phyloP scores from a whole-genome alignment of 2,888 invertebrate genomes.

The Venustoraphidia nigricollis region DNA sequence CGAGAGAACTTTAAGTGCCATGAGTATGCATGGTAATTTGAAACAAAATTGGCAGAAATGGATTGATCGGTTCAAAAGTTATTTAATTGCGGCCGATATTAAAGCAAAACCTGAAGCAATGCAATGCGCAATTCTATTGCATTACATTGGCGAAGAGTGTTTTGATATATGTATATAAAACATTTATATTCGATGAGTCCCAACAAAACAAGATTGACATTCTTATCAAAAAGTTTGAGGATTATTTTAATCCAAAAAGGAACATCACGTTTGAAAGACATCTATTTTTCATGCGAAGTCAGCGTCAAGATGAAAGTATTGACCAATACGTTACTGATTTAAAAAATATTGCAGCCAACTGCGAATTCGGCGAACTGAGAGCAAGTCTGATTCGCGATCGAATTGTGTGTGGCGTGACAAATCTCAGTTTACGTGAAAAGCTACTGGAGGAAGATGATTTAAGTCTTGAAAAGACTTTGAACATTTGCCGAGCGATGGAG shows the following conservation, averaged over 20 bases:
- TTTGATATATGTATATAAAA: slow-evolving; percentile 10
- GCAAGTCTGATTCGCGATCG: slow-evolving; percentile 7
- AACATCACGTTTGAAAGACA: slow-evolving; percentile 8
- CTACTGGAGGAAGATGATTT: slow-evolving; percentile 8
- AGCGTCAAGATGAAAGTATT: slow-evolving; percentile 4
- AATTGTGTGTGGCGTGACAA: slow-evolving; percentile 8
- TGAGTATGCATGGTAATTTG: slow-evolving; percentile 1
- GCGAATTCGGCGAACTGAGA: slow-evolving; percentile 7
- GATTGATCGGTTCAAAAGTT: slow-evolving; percentile 10
- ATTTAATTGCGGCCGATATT: slow-evolving; percentile 8
- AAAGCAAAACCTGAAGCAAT: slow-evolving; percentile 8
- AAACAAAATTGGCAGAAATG: slow-evolving; percentile 10
- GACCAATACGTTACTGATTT: slow-evolving; percentile 10
- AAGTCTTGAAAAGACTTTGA: slow-evolving; percentile 10
- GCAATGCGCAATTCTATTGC: slow-evolving; percentile 10
- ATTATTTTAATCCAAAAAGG: no score
- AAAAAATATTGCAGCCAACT: slow-evolving; percentile 8
- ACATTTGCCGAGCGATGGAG: slow-evolving; percentile 9
- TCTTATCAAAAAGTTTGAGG: slow-evolving; percentile 5
- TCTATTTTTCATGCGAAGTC: slow-evolving; percentile 10
- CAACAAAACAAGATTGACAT: slow-evolving; percentile 5
- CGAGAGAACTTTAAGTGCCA: no score
- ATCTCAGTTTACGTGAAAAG: slow-evolving; percentile 8
- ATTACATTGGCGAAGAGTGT: slow-evolving; percentile 11
- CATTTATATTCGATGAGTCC: slow-evolving; percentile 6